These are phyloP conservation scores for Cardiocondyla obscurior DNA, from an alignment of 1,140 invertebrate species.

Conservation along the genomic window DNA sequence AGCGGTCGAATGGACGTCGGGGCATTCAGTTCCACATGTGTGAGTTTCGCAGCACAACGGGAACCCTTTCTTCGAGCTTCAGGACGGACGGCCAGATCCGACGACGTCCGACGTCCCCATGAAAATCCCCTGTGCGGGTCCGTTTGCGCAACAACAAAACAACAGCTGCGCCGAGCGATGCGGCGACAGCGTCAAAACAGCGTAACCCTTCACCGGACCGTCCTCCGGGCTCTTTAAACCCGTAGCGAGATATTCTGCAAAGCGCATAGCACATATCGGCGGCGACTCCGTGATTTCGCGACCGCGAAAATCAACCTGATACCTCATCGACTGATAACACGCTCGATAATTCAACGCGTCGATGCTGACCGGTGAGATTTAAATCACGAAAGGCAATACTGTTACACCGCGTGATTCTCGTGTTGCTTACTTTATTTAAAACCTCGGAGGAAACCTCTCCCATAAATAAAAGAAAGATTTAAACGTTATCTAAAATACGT, in stretches of 20 bases:
- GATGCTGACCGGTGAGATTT: neutral
- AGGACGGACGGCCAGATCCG: constrained; percentile 71
- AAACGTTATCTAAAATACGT: neutral
- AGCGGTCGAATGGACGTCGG: constrained; percentile 54
- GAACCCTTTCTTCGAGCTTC: constrained; percentile 79
- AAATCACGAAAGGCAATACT: neutral
- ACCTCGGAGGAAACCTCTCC: neutral
- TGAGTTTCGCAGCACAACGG: constrained; percentile 72
- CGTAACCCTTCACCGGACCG: constrained; percentile 73
- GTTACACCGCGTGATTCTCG: neutral
- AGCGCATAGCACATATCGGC: too few species aligned
- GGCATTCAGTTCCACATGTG: constrained; percentile 77
- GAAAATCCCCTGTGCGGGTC: constrained; percentile 70
- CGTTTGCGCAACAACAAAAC: constrained; percentile 82
- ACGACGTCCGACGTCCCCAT: constrained; percentile 75
- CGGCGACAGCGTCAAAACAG: constrained; percentile 76
- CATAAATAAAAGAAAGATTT: neutral
- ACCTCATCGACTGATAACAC: neutral
- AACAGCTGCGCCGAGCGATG: constrained; percentile 79
- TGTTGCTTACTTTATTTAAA: neutral
- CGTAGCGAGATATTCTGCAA: too few species aligned
- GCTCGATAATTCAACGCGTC: neutral
- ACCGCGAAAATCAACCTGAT: neutral
- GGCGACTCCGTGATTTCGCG: neutral
- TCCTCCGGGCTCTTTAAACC: constrained; percentile 6